These are phyloP conservation scores for Chrysodeixis includens DNA, from an alignment of 2,888 invertebrate genomes.

Conservation along the genomic window DNA sequence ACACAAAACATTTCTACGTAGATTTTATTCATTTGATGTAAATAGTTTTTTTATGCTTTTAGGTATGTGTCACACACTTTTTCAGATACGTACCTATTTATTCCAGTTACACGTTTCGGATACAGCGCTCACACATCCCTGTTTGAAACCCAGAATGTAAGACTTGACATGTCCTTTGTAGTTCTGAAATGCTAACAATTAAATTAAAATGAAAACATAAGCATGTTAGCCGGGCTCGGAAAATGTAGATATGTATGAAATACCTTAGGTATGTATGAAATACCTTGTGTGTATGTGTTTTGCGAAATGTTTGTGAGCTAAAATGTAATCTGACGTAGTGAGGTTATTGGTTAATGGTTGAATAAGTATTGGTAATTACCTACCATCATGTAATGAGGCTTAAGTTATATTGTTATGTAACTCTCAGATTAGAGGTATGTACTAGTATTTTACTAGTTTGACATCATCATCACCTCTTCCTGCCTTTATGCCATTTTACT, in stretches of 20 bases:
- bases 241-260: background rate
- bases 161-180: conserved; percentile 44
- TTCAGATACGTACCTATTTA: too few species aligned
- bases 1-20: too few species aligned
- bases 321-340: background rate
- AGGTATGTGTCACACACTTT: too few species aligned
- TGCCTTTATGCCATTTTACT: too few species aligned
- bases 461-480: too few species aligned
- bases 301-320: background rate
- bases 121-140: too few species aligned
- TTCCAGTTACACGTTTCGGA: too few species aligned
- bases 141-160: conserved; percentile 25
- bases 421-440: background rate
- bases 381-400: background rate
- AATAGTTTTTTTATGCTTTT: too few species aligned
- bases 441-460: too few species aligned
- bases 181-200: conserved; percentile 38
- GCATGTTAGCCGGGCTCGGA: conserved; percentile 10
- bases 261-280: too few species aligned
- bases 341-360: background rate
- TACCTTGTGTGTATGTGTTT: background rate
- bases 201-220: conserved; percentile 40
- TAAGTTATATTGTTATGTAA: background rate
- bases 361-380: background rate
- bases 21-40: too few species aligned